Percentiles rank a stretch among this genome's conserved stretches.
Conservation (phyloP, 2,888 invertebrate species). For the Sminthurinus aureus region DNA sequence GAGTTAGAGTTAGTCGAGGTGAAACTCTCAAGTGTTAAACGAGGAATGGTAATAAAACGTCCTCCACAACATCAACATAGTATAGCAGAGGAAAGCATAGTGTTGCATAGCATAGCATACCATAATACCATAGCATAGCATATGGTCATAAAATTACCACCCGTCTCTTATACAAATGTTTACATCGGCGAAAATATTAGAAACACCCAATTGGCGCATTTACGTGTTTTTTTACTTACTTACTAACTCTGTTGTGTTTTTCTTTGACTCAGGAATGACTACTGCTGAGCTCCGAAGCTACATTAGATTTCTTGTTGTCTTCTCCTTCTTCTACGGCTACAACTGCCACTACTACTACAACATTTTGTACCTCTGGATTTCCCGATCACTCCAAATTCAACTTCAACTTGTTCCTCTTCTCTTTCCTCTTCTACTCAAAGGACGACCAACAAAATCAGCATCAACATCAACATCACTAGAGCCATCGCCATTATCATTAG, state of each 20-base stretch:
- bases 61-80: conserved; percentile 28
- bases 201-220: conserved; percentile 43
- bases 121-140: background rate
- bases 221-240: conserved; percentile 25
- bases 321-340: conserved; percentile 27
- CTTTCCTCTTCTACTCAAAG: background rate
- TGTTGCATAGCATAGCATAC: too few relatives aligned
- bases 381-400: background rate
- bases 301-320: conserved; percentile 36
- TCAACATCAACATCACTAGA: background rate
- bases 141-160: conserved; percentile 46
- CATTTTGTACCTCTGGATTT: background rate
- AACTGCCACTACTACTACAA: conserved; percentile 4
- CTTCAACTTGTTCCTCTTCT: background rate
- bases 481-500: background rate
- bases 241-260: conserved; percentile 8
- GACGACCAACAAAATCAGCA: background rate
- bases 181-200: conserved; percentile 42
- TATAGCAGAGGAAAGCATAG: too few relatives aligned
- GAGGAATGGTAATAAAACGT: conserved; percentile 41
- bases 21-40: conserved; percentile 39
- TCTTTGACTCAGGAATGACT: conserved; percentile 31
- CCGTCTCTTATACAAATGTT: conserved; percentile 45
- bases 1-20: conserved; percentile 7
- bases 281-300: conserved; percentile 32